These are phyloP conservation scores for Drosophila eugracilis DNA, from an alignment of 1,140 invertebrate species.

Conservation along the genomic window DNA sequence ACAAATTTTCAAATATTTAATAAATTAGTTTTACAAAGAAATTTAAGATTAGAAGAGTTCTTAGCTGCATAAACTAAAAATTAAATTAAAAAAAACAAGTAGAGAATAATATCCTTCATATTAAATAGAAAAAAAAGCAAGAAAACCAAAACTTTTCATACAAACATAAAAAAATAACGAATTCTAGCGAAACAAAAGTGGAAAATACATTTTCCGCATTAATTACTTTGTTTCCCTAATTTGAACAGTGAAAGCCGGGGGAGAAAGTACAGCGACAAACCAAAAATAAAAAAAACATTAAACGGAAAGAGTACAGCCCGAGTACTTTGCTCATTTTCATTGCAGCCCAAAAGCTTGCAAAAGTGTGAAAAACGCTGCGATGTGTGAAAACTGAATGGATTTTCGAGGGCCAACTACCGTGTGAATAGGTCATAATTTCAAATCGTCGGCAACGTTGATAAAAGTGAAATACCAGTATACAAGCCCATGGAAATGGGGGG, in stretches of 20 bases:
- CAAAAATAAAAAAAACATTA: conserved; percentile 14
- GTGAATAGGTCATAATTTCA: conserved; percentile 44
- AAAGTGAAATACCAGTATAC: conserved; percentile 2
- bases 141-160: neutral
- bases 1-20: too few relatives aligned
- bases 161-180: neutral
- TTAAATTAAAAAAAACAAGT: too few relatives aligned
- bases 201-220: conserved; percentile 3
- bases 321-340: conserved; percentile 25
- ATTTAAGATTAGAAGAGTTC: too few relatives aligned
- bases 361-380: conserved; percentile 28
- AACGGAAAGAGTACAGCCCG: conserved; percentile 17
- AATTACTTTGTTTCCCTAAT: conserved; percentile 8
- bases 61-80: too few relatives aligned
- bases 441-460: conserved; percentile 10
- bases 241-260: conserved; percentile 29
- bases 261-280: conserved; percentile 31
- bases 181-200: neutral
- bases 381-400: conserved; percentile 27
- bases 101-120: too few relatives aligned
- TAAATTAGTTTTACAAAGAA: too few relatives aligned
- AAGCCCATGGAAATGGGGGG: neutral
- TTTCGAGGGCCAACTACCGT: conserved; percentile 21
- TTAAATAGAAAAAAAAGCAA: too few relatives aligned
- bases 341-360: conserved; percentile 22